phyloP scores from a whole-genome alignment of 2,888 invertebrate species.

The Mesodorylaimus sp. region DNA sequence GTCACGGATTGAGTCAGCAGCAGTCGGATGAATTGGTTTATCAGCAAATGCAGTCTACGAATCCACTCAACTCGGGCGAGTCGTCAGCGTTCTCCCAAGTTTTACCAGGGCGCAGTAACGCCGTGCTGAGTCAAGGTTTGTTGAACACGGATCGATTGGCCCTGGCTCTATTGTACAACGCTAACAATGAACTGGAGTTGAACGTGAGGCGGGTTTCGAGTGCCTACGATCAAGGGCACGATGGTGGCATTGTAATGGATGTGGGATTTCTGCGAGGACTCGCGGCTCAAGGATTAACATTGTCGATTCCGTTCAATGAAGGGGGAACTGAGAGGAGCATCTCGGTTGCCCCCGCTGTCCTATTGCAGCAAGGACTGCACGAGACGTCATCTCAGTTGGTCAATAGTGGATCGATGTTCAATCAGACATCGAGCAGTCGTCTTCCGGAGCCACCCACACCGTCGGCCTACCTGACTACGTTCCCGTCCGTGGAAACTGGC shows the following conservation, averaged over 20 bases:
- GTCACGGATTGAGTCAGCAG: background rate
- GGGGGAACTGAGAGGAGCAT: background rate
- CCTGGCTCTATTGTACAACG: background rate
- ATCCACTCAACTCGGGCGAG: background rate
- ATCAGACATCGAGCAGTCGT: background rate
- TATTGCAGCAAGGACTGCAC: no score
- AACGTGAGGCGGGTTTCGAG: background rate
- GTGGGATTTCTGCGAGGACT: background rate
- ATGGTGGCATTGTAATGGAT: background rate
- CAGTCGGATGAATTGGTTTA: background rate
- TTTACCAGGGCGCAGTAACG: background rate
- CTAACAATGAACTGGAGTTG: background rate
- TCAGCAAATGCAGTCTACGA: background rate
- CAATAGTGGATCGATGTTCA: background rate
- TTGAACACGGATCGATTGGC: background rate
- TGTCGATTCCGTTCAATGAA: background rate
- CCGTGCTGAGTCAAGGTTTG: background rate
- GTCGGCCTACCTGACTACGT: background rate
- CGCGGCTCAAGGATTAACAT: background rate
- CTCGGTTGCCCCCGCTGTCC: background rate
- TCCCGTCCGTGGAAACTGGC: background rate
- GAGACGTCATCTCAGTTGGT: no score
- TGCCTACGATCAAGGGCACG: background rate
- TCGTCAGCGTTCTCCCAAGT: background rate
- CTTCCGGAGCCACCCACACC: no score